These are phyloP conservation scores for Aleadryas rufinucha DNA, from an alignment of 2,113 vertebrate species.

Conservation along the genomic window DNA sequence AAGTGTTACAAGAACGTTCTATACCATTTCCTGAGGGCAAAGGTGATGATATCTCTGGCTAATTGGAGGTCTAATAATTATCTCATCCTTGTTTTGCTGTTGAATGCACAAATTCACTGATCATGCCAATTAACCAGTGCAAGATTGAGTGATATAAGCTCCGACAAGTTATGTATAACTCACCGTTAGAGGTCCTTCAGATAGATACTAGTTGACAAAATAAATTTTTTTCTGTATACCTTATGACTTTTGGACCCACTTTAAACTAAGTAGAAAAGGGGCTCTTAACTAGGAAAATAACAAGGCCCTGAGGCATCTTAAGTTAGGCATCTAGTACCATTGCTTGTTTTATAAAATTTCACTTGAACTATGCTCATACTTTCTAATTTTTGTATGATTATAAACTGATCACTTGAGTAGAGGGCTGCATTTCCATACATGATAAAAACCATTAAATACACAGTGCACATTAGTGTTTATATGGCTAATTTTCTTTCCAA, in stretches of 20 bases:
- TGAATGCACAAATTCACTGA: not conserved
- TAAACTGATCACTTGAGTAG: not conserved
- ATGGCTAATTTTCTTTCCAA: slow-evolving; percentile 7
- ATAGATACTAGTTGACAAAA: not conserved
- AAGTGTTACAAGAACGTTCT: not conserved
- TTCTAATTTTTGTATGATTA: not conserved
- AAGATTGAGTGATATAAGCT: not conserved
- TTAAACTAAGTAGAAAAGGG: not conserved
- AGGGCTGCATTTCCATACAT: not conserved
- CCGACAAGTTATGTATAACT: not conserved
- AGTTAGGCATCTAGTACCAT: not conserved
- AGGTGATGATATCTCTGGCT: not conserved
- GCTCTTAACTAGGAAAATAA: not conserved
- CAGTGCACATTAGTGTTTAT: not conserved
- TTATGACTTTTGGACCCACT: not conserved
- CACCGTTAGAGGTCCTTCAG: not conserved
- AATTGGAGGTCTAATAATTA: not conserved
- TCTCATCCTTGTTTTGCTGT: not conserved
- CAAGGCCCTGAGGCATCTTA: not conserved
- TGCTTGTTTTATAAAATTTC: not conserved
- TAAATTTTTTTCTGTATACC: not conserved
- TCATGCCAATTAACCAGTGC: not conserved
- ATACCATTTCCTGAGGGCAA: not conserved
- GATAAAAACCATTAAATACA: not conserved
- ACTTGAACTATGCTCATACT: not conserved